Evolutionary conservation across 2,113 vertebrate species (phyloP), one percentile per base, ranked within the genome.

Genomic region (Neopipo cinnamomea): DNA sequence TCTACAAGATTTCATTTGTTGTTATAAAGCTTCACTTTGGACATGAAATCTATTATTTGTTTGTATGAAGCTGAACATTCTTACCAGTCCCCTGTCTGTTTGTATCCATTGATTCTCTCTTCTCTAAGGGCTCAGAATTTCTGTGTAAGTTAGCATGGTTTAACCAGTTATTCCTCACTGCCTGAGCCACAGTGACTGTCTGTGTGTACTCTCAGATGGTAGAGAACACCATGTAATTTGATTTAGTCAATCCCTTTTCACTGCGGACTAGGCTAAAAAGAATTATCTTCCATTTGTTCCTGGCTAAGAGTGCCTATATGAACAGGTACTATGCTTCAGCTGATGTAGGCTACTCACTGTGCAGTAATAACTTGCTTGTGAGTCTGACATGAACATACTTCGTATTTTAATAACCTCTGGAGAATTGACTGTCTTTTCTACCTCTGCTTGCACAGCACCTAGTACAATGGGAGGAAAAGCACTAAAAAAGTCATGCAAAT

Each of bases 401-500:
- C 74, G 50, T 95, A 85, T 95, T 96, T 95, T 91, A 96, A 95
- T 96, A 93, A 91, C 56, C 95, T 89, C 80, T 59, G 28, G 93
- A 89, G 94, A 92, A 93, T 14, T 87, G 72, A 65, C 91, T 75
- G 42, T 67, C 80, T 87, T 75, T 92, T 86, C 68, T 86, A 47
- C 71, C 52, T 91, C 89, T 85, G 66, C 76, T 89, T 92, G 73
- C 86, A 81, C 80, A 65, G 68, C 68, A 68, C 56, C 44, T 87
- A 84, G 39, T 70, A 70, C 35, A 91, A 81, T 52, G 35, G 24
- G 65, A 87, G 65, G 39, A 89, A 95, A 95, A 89, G 27, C 68
- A 67, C 76, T 86, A n/a, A 81, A 95, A 91, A 81, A 47, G 33
- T 81, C 9, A 67, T 44, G 68, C 65, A 91, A 89, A 93, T 95